phyloP scores from a whole-genome alignment of 2,797 vertebrate species.

The Acropternis orthonyx region DNA sequence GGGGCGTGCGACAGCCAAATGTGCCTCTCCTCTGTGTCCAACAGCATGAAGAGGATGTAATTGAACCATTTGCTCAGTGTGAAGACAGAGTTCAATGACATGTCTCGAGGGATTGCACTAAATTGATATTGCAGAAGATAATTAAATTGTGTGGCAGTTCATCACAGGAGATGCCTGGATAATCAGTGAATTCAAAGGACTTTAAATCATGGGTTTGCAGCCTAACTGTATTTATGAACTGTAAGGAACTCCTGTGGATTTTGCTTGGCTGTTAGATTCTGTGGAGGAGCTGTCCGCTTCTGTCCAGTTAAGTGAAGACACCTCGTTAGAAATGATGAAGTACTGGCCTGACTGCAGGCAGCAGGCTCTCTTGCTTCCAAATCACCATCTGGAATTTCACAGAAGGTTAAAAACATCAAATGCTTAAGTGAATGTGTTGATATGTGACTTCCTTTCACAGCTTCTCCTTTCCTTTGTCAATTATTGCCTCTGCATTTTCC shows the following conservation, averaged over 20 bases:
- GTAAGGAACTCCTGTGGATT: neutral
- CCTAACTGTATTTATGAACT: conserved; percentile 30
- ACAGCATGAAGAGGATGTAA: neutral
- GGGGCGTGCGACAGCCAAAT: rapidly evolving
- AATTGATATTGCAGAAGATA: conserved; percentile 1
- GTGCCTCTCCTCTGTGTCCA: neutral
- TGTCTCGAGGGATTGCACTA: neutral
- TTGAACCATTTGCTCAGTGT: neutral
- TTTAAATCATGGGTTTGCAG: conserved; percentile 14
- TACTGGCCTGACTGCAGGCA: neutral
- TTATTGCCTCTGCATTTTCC: neutral
- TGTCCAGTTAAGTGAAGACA: neutral
- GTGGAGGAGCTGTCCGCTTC: neutral
- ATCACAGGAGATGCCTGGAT: conserved; percentile 14
- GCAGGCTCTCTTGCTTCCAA: neutral
- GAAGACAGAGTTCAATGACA: conserved; percentile 9
- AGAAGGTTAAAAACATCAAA: neutral
- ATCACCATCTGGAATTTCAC: neutral
- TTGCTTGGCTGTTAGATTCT: conserved; percentile 7
- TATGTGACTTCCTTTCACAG: neutral
- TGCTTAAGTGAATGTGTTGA: neutral
- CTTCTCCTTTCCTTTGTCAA: neutral
- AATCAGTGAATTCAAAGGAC: conserved; percentile 17
- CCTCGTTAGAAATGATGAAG: neutral
- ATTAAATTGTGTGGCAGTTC: conserved; percentile 46